phyloP scores from a whole-genome alignment of 2,113 vertebrate genomes.

The Typhlomys cinereus region DNA sequence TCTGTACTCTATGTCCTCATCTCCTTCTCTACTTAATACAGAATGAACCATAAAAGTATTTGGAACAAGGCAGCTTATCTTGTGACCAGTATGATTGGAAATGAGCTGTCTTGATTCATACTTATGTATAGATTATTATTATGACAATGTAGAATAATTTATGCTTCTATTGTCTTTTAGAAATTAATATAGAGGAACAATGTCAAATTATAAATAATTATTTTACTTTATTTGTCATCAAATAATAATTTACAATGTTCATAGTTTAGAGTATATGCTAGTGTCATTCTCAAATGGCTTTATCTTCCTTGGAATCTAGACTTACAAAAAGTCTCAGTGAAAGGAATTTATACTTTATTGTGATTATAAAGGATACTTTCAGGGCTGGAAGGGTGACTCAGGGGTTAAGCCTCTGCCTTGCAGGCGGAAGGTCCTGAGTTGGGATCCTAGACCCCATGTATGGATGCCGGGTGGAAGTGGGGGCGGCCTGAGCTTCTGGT shows the following conservation, averaged over 20 bases:
- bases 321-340: neutral
- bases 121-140: neutral
- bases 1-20: too few relatives aligned
- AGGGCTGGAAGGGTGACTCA: too few relatives aligned
- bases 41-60: neutral
- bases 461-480: too few relatives aligned
- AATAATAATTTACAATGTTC: constrained; percentile 14
- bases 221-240: neutral
- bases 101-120: neutral
- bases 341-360: neutral
- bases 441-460: too few relatives aligned
- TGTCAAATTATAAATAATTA: neutral
- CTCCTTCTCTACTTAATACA: too few relatives aligned
- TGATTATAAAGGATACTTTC: neutral
- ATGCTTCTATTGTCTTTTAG: neutral
- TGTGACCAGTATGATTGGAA: neutral
- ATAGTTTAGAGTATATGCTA: neutral
- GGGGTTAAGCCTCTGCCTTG: too few relatives aligned
- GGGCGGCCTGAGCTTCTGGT: too few relatives aligned
- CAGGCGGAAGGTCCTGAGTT: too few relatives aligned
- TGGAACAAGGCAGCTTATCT: neutral
- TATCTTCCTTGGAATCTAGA: neutral
- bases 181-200: neutral
- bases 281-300: neutral
- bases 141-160: neutral